Evolutionary conservation across 2,797 vertebrate genomes (phyloP), one percentile per base, ranked within the genome.

Genomic region (Orestias chungarensis): DNA sequence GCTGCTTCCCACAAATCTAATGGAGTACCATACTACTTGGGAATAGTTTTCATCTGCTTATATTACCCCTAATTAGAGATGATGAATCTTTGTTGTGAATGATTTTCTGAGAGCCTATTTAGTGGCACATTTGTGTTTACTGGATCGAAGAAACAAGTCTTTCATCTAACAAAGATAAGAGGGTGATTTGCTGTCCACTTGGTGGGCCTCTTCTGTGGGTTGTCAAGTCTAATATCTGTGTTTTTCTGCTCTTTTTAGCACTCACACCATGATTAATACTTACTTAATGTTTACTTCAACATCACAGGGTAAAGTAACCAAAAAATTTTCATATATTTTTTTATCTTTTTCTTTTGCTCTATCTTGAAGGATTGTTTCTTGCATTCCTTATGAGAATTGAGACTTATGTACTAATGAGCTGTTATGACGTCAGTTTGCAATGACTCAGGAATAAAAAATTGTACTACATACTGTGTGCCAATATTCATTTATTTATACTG

Each of bases 101-200:
- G 82, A 85, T 91, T 86, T 82, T 83, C 76, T 75, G 82, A 88
- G 88, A 87, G 75, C 70, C 79, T 81, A 80, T 86, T 88, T 74
- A 64, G 82, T 89, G 90, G 84, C 82, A 89, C 89, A 91, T 91
- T 89, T 91, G 85, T 92, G 89, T 92, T 91, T 92, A 88, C 90
- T 70, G 73, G 78, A 87, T 74, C 73, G 59, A 78, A 77, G 81
- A 87, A 90, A 87, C 81, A 86, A 85, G 80, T 83, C 80, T 88
- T 90, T 88, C 88, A 90, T 92, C 86, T 88, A 50, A 0, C 62
- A 67, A 54, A 90, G 88, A 91, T 92, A 93, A 90, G 87, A 79
- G 81, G 73, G 66, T 87, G 82, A 87, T 91, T 90, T 91, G 86
- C 85, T 79, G 80, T 86, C 72, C 81, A 77, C 81, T 89, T 81